A percentile compares a stretch with the other conserved stretches of the same genome.
Conservation (phyloP, 2,888 invertebrate genomes). For the Ptilodon capucinus region DNA sequence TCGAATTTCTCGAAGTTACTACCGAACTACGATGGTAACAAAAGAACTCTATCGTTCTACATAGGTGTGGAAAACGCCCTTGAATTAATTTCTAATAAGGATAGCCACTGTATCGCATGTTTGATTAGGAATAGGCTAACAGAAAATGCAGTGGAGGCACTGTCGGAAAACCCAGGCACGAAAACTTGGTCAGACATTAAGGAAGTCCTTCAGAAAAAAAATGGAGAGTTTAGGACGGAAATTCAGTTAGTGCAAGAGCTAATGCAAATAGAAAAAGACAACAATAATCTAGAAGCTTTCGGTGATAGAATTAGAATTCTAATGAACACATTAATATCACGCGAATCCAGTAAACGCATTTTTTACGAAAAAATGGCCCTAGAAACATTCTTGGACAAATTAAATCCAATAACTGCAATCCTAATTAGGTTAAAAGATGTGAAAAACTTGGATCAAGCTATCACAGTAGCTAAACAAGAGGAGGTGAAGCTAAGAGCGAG, state of each 20-base stretch:
- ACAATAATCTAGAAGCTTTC: no score
- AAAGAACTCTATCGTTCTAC: conserved; percentile 23
- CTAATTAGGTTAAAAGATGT: conserved; percentile 14
- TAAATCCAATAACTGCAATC: conserved; percentile 27
- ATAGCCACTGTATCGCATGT: conserved; percentile 16
- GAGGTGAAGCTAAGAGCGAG: conserved; percentile 14
- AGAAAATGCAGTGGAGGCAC: conserved; percentile 10
- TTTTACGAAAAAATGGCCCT: conserved; percentile 28
- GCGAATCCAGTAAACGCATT: conserved; percentile 3
- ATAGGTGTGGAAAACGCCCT: conserved; percentile 27
- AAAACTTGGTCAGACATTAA: conserved; percentile 17
- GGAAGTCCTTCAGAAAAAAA: conserved; percentile 8
- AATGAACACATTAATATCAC: conserved; percentile 1
- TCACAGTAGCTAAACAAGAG: conserved; percentile 26
- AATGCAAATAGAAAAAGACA: conserved; percentile 6
- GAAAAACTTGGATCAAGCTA: conserved; percentile 20
- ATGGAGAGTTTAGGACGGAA: conserved; percentile 22
- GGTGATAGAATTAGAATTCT: conserved; percentile 13
- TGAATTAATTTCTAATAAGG: conserved; percentile 10
- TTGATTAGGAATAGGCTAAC: conserved; percentile 29
- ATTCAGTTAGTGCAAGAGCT: conserved; percentile 21
- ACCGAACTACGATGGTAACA: conserved; percentile 32
- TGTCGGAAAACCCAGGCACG: background rate
- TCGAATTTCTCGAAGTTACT: no score
- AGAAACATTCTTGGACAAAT: conserved; percentile 17